A percentile compares a stretch with the other conserved stretches of the same genome.
Evolutionary conservation across 2,113 vertebrate species (phyloP).

Genomic region (Myxocyprinus asiaticus): DNA sequence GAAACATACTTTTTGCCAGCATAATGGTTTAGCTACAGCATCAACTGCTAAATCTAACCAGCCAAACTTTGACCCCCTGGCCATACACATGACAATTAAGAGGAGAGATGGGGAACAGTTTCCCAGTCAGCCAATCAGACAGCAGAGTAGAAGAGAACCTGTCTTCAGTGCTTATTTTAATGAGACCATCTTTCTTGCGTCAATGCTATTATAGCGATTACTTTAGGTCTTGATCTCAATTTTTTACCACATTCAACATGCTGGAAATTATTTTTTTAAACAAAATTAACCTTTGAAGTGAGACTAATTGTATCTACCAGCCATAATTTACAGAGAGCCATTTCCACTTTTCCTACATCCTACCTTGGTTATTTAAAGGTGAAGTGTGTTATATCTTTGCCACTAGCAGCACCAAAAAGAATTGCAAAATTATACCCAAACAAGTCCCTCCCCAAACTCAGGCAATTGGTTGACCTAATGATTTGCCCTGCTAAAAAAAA

Average conservation of each 20-base stretch:
- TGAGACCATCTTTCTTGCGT: not conserved
- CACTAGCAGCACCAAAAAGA: too few species aligned
- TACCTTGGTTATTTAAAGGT: too few species aligned
- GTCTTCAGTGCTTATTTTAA: not conserved
- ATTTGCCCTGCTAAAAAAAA: too few species aligned
- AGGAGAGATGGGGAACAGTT: not conserved
- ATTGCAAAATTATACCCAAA: too few species aligned
- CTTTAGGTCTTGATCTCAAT: slow-evolving; percentile 57
- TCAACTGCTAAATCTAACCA: too few species aligned
- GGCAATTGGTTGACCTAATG: too few species aligned
- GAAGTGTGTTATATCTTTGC: too few species aligned
- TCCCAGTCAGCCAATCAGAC: slow-evolving; percentile 1
- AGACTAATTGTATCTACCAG: slow-evolving; percentile 62
- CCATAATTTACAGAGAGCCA: slow-evolving; percentile 47
- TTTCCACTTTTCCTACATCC: not conserved
- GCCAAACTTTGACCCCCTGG: too few species aligned
- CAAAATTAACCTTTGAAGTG: slow-evolving; percentile 57
- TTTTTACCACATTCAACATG: slow-evolving; percentile 58
- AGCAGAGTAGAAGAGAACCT: not conserved
- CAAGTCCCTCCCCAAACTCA: too few species aligned
- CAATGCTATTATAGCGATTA: slow-evolving; percentile 25
- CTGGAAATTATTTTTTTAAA: slow-evolving; percentile 56
- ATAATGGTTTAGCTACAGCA: too few species aligned
- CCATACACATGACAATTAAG: not conserved
- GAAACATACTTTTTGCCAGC: too few species aligned